These are phyloP conservation scores for Podiceps cristatus DNA, from an alignment of 2,113 vertebrate genomes.

Conservation along the genomic window DNA sequence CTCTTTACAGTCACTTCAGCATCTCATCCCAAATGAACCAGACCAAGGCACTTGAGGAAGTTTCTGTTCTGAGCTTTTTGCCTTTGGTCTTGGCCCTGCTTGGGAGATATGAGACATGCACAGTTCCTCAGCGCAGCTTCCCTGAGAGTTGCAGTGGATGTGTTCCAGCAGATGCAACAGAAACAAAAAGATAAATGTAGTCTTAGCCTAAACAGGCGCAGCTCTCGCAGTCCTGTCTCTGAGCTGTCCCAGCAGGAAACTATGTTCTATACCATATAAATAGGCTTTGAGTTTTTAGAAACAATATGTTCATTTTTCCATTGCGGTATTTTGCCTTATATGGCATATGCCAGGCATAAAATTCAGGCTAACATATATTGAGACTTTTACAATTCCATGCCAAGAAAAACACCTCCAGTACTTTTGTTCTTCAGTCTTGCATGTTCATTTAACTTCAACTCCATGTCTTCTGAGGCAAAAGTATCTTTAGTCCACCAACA, in stretches of 20 bases:
- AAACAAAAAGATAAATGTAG: background rate
- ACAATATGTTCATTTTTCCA: background rate
- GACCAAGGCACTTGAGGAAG: background rate
- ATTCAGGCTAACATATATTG: background rate
- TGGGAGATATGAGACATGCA: fast-evolving
- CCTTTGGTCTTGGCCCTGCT: background rate
- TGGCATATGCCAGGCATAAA: background rate
- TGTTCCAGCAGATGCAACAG: background rate
- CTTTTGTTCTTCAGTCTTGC: background rate
- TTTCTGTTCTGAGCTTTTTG: background rate
- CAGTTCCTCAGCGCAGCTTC: background rate
- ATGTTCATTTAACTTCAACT: background rate
- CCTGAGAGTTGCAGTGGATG: background rate
- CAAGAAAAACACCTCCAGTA: background rate
- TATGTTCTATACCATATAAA: background rate
- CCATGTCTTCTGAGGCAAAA: background rate
- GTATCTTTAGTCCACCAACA: background rate
- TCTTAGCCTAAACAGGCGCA: background rate
- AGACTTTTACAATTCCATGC: background rate
- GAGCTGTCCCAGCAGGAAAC: background rate
- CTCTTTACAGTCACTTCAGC: background rate
- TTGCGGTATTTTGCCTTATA: background rate
- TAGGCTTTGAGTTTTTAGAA: background rate
- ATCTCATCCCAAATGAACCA: background rate
- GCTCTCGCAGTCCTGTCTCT: background rate